A percentile compares a stretch with the other conserved stretches of the same genome.
phyloP scores from a whole-genome alignment of 2,888 invertebrate genomes.

The Muscina levida region DNA sequence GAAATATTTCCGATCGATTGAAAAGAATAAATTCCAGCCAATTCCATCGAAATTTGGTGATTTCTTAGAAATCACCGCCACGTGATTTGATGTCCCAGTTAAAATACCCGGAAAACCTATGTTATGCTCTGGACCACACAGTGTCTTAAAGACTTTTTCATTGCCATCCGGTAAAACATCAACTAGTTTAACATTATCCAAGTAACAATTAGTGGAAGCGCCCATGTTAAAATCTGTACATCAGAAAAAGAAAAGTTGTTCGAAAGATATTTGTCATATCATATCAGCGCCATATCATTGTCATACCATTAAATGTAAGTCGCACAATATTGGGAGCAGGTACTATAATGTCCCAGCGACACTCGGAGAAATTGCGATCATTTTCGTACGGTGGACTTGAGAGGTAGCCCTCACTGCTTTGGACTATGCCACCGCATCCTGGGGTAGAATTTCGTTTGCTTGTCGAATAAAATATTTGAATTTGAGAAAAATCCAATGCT shows the following conservation, averaged over 20 bases:
- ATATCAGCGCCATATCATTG: not conserved
- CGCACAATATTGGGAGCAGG: slow-evolving; percentile 75
- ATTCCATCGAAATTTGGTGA: slow-evolving; percentile 86
- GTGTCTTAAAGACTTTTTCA: slow-evolving; percentile 76
- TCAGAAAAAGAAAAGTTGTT: not conserved
- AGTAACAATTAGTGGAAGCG: slow-evolving; percentile 81
- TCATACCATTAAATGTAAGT: no score
- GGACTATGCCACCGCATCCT: slow-evolving; percentile 75
- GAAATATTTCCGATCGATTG: not conserved
- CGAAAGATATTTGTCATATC: no score
- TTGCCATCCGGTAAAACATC: slow-evolving; percentile 79
- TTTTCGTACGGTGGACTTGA: slow-evolving; percentile 85
- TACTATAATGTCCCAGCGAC: slow-evolving; percentile 83
- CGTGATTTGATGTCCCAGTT: slow-evolving; percentile 79
- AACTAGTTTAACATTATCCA: slow-evolving; percentile 84
- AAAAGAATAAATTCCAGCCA: slow-evolving; percentile 82
- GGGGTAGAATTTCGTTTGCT: slow-evolving; percentile 64
- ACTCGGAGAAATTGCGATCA: slow-evolving; percentile 81
- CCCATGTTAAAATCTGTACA: slow-evolving; percentile 83
- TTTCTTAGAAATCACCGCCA: slow-evolving; percentile 81
- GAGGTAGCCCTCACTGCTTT: slow-evolving; percentile 77
- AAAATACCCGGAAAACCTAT: slow-evolving; percentile 79
- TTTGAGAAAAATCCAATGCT: not conserved
- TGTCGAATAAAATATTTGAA: slow-evolving; percentile 69
- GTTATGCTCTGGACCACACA: slow-evolving; percentile 81